A percentile compares a stretch with the other conserved stretches of the same genome.
Conservation (phyloP, 2,888 invertebrate species). For the Barypeithes pellucidus region DNA sequence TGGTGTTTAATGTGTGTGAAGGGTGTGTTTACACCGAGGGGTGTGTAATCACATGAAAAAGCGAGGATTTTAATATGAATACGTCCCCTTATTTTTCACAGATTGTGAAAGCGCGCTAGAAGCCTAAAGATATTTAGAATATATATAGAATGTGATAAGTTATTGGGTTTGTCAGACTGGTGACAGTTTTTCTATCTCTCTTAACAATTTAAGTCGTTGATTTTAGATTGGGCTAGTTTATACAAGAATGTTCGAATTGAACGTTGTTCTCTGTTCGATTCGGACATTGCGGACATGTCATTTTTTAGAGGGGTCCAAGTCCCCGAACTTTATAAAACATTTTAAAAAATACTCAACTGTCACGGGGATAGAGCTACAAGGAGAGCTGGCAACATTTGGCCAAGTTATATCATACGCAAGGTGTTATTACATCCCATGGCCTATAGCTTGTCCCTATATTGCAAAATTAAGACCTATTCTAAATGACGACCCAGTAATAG, state of each 20-base stretch:
- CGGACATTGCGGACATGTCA: conserved; percentile 24
- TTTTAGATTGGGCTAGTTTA: conserved; percentile 29
- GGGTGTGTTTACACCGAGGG: conserved; percentile 19
- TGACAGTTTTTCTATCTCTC: conserved; percentile 49
- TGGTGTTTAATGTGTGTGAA: not conserved
- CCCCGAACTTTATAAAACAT: conserved; percentile 29
- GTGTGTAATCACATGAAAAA: conserved; percentile 29
- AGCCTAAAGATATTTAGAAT: conserved; percentile 21
- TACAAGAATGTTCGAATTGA: conserved; percentile 27
- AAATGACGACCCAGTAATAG: conserved; percentile 11
- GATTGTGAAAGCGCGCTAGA: not conserved
- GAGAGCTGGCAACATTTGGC: conserved; percentile 18
- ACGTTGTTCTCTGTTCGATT: conserved; percentile 17
- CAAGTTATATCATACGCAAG: not conserved
- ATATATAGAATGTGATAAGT: conserved; percentile 37
- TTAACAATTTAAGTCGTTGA: conserved; percentile 43
- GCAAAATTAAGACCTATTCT: conserved; percentile 21
- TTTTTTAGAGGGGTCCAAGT: conserved; percentile 18
- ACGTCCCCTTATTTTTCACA: conserved; percentile 8
- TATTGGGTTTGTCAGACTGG: conserved; percentile 37
- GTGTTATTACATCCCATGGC: too few relatives aligned
- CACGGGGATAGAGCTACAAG: conserved; percentile 20
- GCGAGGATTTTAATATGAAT: conserved; percentile 34
- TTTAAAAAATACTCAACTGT: conserved; percentile 27
- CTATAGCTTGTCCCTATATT: conserved; percentile 21